Conservation (phyloP, 2,113 vertebrate species). For the Ursus arctos region DNA sequence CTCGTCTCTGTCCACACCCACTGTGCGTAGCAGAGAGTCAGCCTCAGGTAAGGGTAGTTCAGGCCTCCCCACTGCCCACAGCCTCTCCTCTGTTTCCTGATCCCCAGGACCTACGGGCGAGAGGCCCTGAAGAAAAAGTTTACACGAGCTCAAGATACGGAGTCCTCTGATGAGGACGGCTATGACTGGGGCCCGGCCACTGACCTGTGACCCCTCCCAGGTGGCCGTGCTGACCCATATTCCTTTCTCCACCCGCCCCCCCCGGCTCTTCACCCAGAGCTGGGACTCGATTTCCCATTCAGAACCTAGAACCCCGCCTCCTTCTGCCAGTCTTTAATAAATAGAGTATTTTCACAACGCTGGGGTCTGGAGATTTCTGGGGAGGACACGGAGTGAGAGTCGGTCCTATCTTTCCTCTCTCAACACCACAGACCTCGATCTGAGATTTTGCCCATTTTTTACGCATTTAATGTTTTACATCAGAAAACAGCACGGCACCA, state of each 20-base stretch:
- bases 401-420: neutral
- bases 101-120: conserved; percentile 89
- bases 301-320: neutral
- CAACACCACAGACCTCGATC: neutral
- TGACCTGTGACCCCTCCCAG: conserved; percentile 88
- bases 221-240: neutral
- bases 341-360: conserved; percentile 39
- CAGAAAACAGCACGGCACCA: neutral
- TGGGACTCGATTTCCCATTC: neutral
- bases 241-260: neutral
- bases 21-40: fast-evolving
- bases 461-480: conserved; percentile 61
- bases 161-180: conserved; percentile 90
- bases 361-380: neutral
- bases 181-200: conserved; percentile 97
- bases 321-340: neutral
- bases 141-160: conserved; percentile 90
- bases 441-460: neutral
- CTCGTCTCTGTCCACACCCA: neutral
- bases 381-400: neutral
- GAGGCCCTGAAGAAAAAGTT: conserved; percentile 92
- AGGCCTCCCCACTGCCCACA: fast-evolving
- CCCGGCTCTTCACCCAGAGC: neutral
- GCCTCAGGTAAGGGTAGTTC: too few species aligned
- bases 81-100: neutral